Conservation (phyloP, 2,888 invertebrate genomes). For the Agrilus biguttatus region DNA sequence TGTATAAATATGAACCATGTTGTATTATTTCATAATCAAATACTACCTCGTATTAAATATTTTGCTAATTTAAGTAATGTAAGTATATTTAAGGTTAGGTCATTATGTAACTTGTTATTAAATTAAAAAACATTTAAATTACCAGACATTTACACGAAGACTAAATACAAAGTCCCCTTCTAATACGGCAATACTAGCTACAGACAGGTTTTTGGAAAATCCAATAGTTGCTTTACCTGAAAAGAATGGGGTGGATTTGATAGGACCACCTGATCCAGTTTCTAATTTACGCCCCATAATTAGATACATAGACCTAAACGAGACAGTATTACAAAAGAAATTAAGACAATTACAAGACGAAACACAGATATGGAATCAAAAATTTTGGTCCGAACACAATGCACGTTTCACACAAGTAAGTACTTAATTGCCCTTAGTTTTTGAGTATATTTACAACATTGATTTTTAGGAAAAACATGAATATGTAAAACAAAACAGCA, state of each 20-base stretch:
- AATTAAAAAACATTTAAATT: too few species aligned
- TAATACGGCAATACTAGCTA: background rate
- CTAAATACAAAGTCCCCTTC: too few species aligned
- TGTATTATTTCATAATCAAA: too few species aligned
- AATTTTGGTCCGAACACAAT: constrained; percentile 74
- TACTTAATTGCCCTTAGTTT: constrained; percentile 9
- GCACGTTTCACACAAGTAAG: constrained; percentile 54
- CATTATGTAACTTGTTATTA: too few species aligned
- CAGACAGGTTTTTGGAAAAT: constrained; percentile 12
- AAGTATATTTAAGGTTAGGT: too few species aligned
- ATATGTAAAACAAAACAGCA: constrained; percentile 22
- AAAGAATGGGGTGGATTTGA: constrained; percentile 39
- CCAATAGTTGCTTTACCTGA: constrained; percentile 23
- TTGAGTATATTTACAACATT: background rate
- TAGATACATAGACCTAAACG: constrained; percentile 47
- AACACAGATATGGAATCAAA: constrained; percentile 71
- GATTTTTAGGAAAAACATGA: constrained; percentile 28
- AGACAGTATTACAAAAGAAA: constrained; percentile 48
- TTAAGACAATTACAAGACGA: constrained; percentile 50
- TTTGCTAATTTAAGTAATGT: too few species aligned
- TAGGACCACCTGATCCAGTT: constrained; percentile 66
- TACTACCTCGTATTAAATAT: too few species aligned
- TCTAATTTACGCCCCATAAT: constrained; percentile 66
- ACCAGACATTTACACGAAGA: too few species aligned
- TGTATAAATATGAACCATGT: too few species aligned